These are phyloP conservation scores for Ecliptopera silaceata DNA, from an alignment of 2,888 invertebrate species.

Conservation along the genomic window DNA sequence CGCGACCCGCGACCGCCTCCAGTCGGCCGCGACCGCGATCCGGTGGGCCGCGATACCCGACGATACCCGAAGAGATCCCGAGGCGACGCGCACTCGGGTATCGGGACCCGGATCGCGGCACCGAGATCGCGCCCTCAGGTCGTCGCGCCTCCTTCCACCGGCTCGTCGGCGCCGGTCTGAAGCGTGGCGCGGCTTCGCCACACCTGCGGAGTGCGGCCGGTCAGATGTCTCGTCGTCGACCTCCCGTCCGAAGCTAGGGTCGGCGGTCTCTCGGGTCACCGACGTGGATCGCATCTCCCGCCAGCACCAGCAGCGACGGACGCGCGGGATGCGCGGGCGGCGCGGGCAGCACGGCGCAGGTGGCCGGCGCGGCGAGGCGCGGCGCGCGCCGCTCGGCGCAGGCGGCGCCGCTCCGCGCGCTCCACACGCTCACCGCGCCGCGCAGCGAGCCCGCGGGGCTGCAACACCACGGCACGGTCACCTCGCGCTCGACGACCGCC, in stretches of 20 bases:
- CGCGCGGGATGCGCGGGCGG: constrained; percentile 6
- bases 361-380: constrained; percentile 17
- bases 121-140: not conserved
- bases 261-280: not conserved
- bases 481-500: constrained; percentile 19
- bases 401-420: constrained; percentile 30
- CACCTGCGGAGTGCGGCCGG: too few relatives aligned
- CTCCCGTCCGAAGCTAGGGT: too few relatives aligned
- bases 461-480: not conserved
- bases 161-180: not conserved
- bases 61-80: not conserved
- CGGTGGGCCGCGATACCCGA: constrained; percentile 23
- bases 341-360: constrained; percentile 9
- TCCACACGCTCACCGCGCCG: constrained; percentile 29
- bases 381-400: constrained; percentile 22
- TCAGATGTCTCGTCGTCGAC: too few relatives aligned
- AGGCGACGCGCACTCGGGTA: too few relatives aligned
- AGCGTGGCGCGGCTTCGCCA: constrained; percentile 12
- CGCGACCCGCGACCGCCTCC: constrained; percentile 20
- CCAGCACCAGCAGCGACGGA: constrained; percentile 27
- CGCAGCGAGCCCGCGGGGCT: constrained; percentile 29
- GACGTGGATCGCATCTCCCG: constrained; percentile 21
- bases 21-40: constrained; percentile 2
- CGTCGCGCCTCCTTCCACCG: too few relatives aligned
- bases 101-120: too few relatives aligned